A percentile compares a stretch with the other conserved stretches of the same genome.
phyloP scores from a whole-genome alignment of 2,113 vertebrate genomes.

The Eptesicus fuscus region DNA sequence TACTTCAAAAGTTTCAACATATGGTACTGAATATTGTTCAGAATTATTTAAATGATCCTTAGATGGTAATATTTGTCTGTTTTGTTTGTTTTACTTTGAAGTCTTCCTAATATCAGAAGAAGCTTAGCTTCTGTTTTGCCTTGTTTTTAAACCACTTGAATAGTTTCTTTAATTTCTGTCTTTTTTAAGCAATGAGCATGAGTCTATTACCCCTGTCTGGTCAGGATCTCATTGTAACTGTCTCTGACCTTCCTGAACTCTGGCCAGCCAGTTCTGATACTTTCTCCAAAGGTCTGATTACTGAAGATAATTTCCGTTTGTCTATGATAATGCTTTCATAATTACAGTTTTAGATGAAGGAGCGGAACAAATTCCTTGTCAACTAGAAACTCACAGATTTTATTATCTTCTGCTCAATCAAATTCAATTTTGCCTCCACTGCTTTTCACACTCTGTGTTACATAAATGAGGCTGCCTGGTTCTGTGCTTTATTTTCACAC shows the following conservation, averaged over 20 bases:
- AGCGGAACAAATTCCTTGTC: constrained; percentile 64
- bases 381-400: constrained; percentile 66
- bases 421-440: constrained; percentile 69
- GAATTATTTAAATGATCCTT: neutral
- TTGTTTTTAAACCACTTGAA: neutral
- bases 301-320: constrained; percentile 64
- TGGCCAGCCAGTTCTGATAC: constrained; percentile 27
- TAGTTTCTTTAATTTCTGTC: neutral
- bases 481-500: constrained; percentile 50
- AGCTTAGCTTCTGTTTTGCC: neutral
- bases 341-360: constrained; percentile 77
- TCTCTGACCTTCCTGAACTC: constrained; percentile 34
- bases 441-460: constrained; percentile 57
- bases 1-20: neutral
- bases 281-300: constrained; percentile 55
- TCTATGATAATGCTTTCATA: constrained; percentile 71
- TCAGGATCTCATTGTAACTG: neutral
- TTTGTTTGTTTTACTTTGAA: constrained; percentile 19
- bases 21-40: neutral
- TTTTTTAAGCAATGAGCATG: neutral
- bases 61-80: neutral
- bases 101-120: neutral
- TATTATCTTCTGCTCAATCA: constrained; percentile 71
- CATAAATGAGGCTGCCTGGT: constrained; percentile 54
- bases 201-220: neutral